Evolutionary conservation across 2,113 vertebrate species (phyloP).

Genomic region (Tachycineta bicolor): DNA sequence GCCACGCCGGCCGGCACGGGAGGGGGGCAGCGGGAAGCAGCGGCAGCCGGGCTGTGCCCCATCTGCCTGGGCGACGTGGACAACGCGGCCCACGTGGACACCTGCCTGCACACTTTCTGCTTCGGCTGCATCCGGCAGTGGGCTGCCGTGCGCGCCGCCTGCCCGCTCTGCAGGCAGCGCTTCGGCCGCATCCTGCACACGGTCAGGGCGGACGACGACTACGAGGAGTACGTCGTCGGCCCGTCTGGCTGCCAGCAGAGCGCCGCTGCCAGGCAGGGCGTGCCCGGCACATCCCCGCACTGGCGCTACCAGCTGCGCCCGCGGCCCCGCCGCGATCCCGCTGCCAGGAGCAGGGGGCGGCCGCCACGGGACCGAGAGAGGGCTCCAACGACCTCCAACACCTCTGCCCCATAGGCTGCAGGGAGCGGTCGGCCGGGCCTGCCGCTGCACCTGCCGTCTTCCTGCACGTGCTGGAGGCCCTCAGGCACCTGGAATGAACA

Average conservation of each 20-base stretch:
- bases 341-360: rapidly evolving
- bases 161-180: not conserved
- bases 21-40: not conserved
- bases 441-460: not conserved
- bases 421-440: rapidly evolving
- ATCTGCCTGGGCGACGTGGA: not conserved
- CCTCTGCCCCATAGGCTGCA: rapidly evolving
- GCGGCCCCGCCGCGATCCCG: not conserved
- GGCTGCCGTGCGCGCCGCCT: rapidly evolving
- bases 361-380: rapidly evolving
- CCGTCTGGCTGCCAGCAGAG: rapidly evolving
- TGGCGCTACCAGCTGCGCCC: not conserved
- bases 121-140: not conserved
- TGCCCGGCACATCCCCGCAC: rapidly evolving
- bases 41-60: not conserved
- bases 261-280: rapidly evolving
- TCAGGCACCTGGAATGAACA: not conserved
- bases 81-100: not conserved
- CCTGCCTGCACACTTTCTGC: not conserved
- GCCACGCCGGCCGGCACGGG: rapidly evolving
- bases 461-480: not conserved
- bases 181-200: not conserved
- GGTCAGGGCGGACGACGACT: not conserved
- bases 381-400: rapidly evolving
- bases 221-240: not conserved